Conservation (phyloP, 1,140 invertebrate species). For the silkworm (Bombyx mori) region ASM3026992v2 NC_085107.1:10266501-10267000, state of each 20-base stretch:
- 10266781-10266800: conserved; percentile 23
- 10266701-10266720: conserved; percentile 14
- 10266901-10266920: background rate
- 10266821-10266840: too few relatives aligned
- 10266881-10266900: too few relatives aligned
- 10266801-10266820: conserved; percentile 20
- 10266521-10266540: too few relatives aligned
- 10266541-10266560: too few relatives aligned
- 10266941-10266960: background rate
- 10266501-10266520: too few relatives aligned
- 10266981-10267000: conserved; percentile 11
- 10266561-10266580: too few relatives aligned
- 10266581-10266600: too few relatives aligned
- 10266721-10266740: conserved; percentile 12
- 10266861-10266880: too few relatives aligned
- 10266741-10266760: conserved; percentile 15
- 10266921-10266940: background rate
- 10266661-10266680: conserved; percentile 12
- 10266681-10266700: conserved; percentile 8
- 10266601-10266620: too few relatives aligned
- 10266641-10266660: background rate
- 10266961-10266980: conserved; percentile 14
- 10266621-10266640: too few relatives aligned
- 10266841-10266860: too few relatives aligned
- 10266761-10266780: conserved; percentile 21